Base-by-base conservation (phyloP, 2,113 vertebrate genomes). In the Galemys pyrenaicus region DNA sequence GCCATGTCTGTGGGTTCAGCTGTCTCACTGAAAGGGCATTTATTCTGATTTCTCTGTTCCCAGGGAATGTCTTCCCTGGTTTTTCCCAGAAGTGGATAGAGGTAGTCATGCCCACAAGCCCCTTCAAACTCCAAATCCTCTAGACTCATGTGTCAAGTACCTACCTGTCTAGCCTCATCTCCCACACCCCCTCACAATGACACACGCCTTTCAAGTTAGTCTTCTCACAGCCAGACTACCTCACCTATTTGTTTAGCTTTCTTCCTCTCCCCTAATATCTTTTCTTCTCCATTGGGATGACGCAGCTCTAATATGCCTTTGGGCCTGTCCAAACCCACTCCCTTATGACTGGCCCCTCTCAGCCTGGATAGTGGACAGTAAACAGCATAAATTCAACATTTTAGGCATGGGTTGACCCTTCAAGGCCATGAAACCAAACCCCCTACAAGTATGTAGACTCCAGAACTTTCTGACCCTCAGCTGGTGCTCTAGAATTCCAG, bases 1-100 rank as follows among this genome's bases (percentile, higher is more conserved):
- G 58, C 37, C 58, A 78, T 56, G 51, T 22, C 70, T 26, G 0
- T 32, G 84, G 67, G 54, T 60, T 80, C 60, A 80, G 10, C 49
- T 80, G 71, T 13, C 71, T 58, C 32, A 22, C 10, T 65, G 35
- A 28, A 32, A 70, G 20, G 37, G 22, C 22, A 15, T 87, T 87
- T 37, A 58, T 70, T 91, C 35, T 89, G 24, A 92, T n/a, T 83
- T 46, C 74, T 86, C 92, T 83, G n/a, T 54, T 92, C 41, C 10
- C 10, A 74, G 41, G 56, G 10, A 70, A 88, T 56, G 17, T 28
- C 56, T 75, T 77, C n/a, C 41, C 56, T 79, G 49, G 46, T 84
- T 85, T 89, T 49, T 4, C 49, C 30, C 71, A 90, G 24, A 65
- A 22, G 20, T 80, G 41, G 7, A 8, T 37, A 71, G 26, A 89